Percentiles rank a stretch among this genome's conserved stretches.
These are phyloP conservation scores for Prionailurus viverrinus DNA, from an alignment of 2,113 vertebrate species.

Conservation along the genomic window DNA sequence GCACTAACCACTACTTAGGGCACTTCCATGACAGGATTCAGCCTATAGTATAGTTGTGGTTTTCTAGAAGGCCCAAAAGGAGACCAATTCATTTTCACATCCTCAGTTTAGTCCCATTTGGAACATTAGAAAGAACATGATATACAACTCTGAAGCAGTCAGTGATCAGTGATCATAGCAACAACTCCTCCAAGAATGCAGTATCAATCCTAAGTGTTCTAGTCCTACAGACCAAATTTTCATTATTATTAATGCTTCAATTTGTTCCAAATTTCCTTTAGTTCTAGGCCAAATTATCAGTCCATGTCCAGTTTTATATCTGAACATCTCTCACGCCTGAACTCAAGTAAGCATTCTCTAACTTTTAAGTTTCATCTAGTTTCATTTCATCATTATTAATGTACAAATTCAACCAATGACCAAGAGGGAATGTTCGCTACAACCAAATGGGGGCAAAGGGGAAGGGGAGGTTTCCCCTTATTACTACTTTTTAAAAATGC, in stretches of 20 bases:
- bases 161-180: neutral
- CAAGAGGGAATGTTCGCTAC: neutral
- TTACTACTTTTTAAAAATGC: neutral
- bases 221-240: neutral
- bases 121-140: slow-evolving; percentile 19
- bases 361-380: neutral
- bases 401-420: neutral
- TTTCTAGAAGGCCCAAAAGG: neutral
- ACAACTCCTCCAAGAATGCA: neutral
- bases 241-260: neutral
- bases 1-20: neutral
- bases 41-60: neutral
- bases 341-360: neutral
- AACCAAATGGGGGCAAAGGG: neutral
- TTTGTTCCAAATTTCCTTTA: neutral
- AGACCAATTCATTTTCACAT: neutral
- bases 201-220: neutral
- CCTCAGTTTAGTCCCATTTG: neutral
- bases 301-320: neutral
- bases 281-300: neutral
- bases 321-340: neutral
- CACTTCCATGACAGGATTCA: neutral
- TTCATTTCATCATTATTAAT: neutral
- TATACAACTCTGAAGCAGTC: neutral
- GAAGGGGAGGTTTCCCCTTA: neutral